phyloP scores from a whole-genome alignment of 2,888 invertebrate species.

The Thysanoteuthis rhombus region DNA sequence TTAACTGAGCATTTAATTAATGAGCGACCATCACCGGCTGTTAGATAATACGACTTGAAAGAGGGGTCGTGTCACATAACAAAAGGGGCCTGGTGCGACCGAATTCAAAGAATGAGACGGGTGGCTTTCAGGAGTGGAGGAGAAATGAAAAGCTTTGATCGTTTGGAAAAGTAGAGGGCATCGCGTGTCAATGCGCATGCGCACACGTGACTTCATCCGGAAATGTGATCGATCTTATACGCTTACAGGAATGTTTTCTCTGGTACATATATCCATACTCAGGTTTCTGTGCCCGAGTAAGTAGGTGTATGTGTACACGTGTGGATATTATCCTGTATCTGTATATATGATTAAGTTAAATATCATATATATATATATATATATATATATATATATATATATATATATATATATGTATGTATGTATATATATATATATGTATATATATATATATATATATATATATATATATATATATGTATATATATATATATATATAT shows the following conservation, averaged over 20 bases:
- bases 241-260: neutral
- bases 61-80: neutral
- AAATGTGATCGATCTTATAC: neutral
- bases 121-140: neutral
- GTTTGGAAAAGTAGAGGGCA: neutral
- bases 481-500: too few relatives aligned
- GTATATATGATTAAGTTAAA: too few relatives aligned
- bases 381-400: too few relatives aligned
- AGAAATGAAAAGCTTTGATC: neutral
- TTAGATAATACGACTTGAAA: conserved; percentile 12
- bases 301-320: too few relatives aligned
- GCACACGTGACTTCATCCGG: neutral
- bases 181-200: neutral
- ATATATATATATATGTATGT: too few relatives aligned
- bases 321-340: too few relatives aligned
- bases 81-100: neutral
- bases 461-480: too few relatives aligned
- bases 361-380: too few relatives aligned
- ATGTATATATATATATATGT: too few relatives aligned
- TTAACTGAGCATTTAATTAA: neutral
- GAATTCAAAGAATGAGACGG: neutral
- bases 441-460: too few relatives aligned
- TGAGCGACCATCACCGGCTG: neutral
- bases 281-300: too few relatives aligned
- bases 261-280: too few relatives aligned